A percentile compares a stretch with the other conserved stretches of the same genome.
Conservation (phyloP, 2,797 vertebrate genomes). For the Aratinga solstitialis region DNA sequence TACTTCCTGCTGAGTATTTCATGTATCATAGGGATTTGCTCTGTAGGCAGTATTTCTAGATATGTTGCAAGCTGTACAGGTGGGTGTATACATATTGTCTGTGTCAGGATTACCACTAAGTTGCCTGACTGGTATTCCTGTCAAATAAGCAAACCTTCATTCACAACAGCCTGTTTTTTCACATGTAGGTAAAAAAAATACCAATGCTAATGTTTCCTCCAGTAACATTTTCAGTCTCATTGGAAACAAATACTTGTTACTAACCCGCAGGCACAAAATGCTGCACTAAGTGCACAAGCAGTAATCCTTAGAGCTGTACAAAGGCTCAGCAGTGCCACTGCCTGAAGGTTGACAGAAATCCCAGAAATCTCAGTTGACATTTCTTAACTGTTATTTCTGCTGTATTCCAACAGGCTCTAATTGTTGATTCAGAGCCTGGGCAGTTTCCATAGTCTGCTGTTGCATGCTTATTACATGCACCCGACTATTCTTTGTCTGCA, state of each 20-base stretch:
- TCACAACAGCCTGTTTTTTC: background rate
- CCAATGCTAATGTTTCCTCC: background rate
- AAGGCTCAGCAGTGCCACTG: conserved; percentile 52
- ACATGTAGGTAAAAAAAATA: background rate
- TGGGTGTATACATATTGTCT: background rate
- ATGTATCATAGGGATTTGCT: background rate
- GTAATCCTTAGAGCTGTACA: background rate
- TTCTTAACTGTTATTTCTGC: background rate
- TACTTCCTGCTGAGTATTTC: background rate
- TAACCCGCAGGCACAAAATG: background rate
- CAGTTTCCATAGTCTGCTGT: background rate
- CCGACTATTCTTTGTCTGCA: background rate
- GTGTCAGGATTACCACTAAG: background rate
- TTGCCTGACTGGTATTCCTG: background rate
- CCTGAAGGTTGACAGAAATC: conserved; percentile 8
- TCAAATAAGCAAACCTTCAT: background rate
- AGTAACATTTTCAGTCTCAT: background rate
- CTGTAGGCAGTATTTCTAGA: background rate
- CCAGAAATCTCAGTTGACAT: background rate
- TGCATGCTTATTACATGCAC: background rate
- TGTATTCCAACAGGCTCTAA: background rate
- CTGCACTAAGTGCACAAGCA: background rate
- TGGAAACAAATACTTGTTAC: background rate
- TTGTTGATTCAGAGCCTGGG: background rate
- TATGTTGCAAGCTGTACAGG: background rate